Percentiles rank a stretch among this genome's conserved stretches.
Conservation (phyloP, 2,797 vertebrate genomes). For the Avahi laniger region DNA sequence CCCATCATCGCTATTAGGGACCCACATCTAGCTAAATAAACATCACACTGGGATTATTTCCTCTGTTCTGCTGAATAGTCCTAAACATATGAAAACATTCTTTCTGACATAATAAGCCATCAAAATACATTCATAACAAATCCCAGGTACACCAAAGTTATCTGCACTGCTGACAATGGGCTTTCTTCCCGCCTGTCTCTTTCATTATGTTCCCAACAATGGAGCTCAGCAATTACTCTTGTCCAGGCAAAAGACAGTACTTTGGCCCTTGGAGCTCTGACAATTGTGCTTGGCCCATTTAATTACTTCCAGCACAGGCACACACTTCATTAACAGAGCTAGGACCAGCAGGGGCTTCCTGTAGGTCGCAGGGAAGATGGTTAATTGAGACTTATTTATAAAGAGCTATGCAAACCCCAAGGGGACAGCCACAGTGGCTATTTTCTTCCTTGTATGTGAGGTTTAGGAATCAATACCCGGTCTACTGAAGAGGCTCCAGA, state of each 20-base stretch:
- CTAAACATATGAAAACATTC: conserved; percentile 52
- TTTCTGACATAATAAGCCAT: conserved; percentile 62
- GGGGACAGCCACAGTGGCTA: not conserved
- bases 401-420: not conserved
- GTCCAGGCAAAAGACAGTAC: conserved; percentile 10
- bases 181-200: conserved; percentile 42
- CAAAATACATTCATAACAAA: conserved; percentile 57
- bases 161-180: conserved; percentile 65
- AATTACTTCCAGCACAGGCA: conserved; percentile 41
- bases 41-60: conserved; percentile 37
- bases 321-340: not conserved
- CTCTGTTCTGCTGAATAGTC: conserved; percentile 55
- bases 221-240: conserved; percentile 25
- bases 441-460: not conserved
- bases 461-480: not conserved
- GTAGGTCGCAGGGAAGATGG: not conserved
- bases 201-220: conserved; percentile 60
- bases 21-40: conserved; percentile 38
- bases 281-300: conserved; percentile 28
- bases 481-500: not conserved
- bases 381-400: conserved; percentile 22
- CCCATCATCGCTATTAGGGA: not conserved
- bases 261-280: conserved; percentile 6
- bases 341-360: not conserved
- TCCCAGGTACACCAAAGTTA: conserved; percentile 52